phyloP scores from a whole-genome alignment of 2,888 invertebrate species.

The Hybos culiciformis region DNA sequence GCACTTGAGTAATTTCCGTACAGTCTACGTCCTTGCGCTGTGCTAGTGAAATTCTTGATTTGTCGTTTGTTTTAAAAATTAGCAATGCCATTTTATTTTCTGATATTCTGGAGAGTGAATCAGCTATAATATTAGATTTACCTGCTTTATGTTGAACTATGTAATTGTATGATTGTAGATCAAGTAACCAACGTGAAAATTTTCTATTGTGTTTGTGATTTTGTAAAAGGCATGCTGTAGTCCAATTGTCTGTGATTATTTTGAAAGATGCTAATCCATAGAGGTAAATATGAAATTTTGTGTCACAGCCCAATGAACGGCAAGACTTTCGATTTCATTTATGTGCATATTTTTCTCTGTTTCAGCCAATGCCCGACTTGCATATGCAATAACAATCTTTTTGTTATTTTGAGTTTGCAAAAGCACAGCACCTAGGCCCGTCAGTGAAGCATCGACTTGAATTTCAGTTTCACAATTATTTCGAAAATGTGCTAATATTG shows the following conservation, averaged over 20 bases:
- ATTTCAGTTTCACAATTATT: conserved; percentile 1
- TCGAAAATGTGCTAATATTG: background rate
- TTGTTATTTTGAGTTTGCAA: background rate
- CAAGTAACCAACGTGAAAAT: conserved; percentile 5
- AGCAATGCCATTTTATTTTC: background rate
- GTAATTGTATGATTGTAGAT: conserved; percentile 7
- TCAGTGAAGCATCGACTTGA: background rate
- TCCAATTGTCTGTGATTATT: conserved; percentile 7
- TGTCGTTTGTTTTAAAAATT: conserved; percentile 4
- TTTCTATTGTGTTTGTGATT: conserved; percentile 6
- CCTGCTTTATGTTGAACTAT: conserved; percentile 5
- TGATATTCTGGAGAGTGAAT: conserved; percentile 3
- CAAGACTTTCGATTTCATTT: background rate
- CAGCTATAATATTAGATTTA: conserved; percentile 4
- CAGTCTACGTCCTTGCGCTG: conserved; percentile 1
- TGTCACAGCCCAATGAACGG: background rate
- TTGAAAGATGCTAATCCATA: conserved; percentile 3
- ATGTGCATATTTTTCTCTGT: background rate
- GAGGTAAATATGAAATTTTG: conserved; percentile 6
- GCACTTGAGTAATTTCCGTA: background rate
- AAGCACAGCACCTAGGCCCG: background rate
- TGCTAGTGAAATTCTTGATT: conserved; percentile 3
- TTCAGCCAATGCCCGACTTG: background rate
- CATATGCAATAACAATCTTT: background rate
- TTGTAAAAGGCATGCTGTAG: conserved; percentile 7